Evolutionary conservation across 35 echinoderm and acorn worm genomes (phyloP).

Genomic region (Stichopus chloronotus): DNA sequence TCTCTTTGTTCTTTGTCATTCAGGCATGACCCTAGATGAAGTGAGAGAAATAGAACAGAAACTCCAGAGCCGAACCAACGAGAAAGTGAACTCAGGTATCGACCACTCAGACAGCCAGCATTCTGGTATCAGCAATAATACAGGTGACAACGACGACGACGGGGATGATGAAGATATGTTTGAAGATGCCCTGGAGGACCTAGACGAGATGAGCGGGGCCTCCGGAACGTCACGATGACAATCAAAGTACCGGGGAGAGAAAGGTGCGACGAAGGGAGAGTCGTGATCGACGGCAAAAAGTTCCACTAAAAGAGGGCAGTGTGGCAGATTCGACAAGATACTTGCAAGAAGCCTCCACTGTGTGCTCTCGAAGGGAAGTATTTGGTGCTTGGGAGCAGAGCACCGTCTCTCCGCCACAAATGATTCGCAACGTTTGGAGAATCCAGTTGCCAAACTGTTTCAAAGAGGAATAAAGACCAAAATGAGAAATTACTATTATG

Average conservation of each 20-base stretch:
- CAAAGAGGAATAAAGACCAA: too few relatives aligned
- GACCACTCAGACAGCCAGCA: constrained; percentile 58
- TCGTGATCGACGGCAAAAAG: background rate
- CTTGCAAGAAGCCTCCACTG: background rate
- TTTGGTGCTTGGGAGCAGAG: background rate
- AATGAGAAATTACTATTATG: too few relatives aligned
- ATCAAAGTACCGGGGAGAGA: background rate
- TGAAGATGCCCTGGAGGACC: constrained; percentile 70
- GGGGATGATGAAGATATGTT: constrained; percentile 54
- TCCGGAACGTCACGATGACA: constrained; percentile 71
- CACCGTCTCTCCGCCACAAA: too few relatives aligned
- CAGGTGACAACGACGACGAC: constrained; percentile 29
- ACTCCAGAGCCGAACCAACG: constrained; percentile 83
- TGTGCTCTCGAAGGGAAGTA: background rate
- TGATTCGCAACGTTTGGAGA: too few relatives aligned
- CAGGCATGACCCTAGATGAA: constrained; percentile 89
- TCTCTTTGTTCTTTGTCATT: constrained; percentile 10
- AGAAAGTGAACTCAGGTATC: constrained; percentile 79
- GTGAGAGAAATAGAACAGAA: constrained; percentile 84
- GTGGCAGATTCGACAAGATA: background rate
- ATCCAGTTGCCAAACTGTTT: too few relatives aligned
- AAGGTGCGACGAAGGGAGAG: background rate
- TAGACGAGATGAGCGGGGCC: constrained; percentile 67
- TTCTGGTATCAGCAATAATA: constrained; percentile 47
- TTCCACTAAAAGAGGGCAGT: background rate